Percentiles rank a stretch among this genome's conserved stretches.
These are phyloP conservation scores for Nomada hirtipes DNA, from an alignment of 2,888 invertebrate genomes.

Conservation along the genomic window DNA sequence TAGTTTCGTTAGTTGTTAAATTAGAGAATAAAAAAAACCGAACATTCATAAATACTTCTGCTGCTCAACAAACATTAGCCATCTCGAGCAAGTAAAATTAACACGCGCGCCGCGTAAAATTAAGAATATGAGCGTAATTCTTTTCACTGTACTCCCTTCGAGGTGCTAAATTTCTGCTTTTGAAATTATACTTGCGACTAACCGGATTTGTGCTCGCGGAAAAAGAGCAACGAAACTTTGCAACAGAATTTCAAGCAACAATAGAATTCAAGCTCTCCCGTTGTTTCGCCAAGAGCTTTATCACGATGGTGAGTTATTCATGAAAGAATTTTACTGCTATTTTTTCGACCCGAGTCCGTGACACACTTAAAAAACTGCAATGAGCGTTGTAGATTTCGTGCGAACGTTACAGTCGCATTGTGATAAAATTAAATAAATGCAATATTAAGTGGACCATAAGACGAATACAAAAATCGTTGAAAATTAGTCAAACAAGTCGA, in stretches of 20 bases:
- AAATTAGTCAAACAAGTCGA: too few species aligned
- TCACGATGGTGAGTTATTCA: constrained; percentile 1
- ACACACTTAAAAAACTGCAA: constrained; percentile 15
- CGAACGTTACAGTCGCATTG: background rate
- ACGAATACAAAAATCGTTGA: background rate
- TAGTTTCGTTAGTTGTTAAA: too few species aligned
- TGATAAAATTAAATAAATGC: background rate
- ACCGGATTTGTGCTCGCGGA: background rate
- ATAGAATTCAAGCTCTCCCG: constrained; percentile 5
- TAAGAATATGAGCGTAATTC: background rate
- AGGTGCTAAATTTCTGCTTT: background rate
- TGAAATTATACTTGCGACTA: background rate
- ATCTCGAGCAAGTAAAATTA: background rate
- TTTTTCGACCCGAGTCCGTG: constrained; percentile 13
- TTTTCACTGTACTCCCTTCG: background rate
- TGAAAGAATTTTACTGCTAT: constrained; percentile 19
- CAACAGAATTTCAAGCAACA: background rate
- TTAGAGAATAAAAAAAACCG: too few species aligned
- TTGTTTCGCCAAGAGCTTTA: constrained; percentile 5
- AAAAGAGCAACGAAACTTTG: background rate
- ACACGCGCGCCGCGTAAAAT: background rate
- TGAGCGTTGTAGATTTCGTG: background rate
- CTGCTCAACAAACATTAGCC: too few species aligned
- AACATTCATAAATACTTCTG: too few species aligned
- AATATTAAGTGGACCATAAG: background rate